A percentile compares a stretch with the other conserved stretches of the same genome.
phyloP scores from a whole-genome alignment of 2,888 invertebrate genomes.

The Lycaena phlaeas region DNA sequence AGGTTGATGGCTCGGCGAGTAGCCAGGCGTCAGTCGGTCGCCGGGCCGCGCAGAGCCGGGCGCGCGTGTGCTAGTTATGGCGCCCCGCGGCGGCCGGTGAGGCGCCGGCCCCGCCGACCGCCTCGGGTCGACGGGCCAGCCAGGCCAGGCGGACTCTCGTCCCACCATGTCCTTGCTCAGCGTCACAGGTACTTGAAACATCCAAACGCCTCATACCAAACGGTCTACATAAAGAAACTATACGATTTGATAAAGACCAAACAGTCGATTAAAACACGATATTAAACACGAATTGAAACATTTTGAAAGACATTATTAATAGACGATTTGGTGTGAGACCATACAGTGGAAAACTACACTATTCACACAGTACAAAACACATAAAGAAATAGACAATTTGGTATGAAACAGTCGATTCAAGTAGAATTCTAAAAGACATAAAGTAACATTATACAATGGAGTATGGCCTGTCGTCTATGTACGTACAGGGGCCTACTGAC shows the following conservation, averaged over 20 bases:
- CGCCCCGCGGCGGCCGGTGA: slow-evolving; percentile 72
- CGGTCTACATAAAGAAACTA: too few species aligned
- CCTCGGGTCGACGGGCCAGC: slow-evolving; percentile 70
- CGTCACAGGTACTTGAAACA: slow-evolving; percentile 70
- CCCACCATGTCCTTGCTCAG: slow-evolving; percentile 72
- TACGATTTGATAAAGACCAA: too few species aligned
- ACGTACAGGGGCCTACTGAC: too few species aligned
- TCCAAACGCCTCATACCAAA: slow-evolving; percentile 16
- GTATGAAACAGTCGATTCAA: neutral
- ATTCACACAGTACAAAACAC: too few species aligned
- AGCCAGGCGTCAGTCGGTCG: slow-evolving; percentile 50
- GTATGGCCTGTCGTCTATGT: too few species aligned
- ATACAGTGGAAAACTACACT: too few species aligned
- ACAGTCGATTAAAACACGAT: too few species aligned
- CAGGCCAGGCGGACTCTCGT: slow-evolving; percentile 48
- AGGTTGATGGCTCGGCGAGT: slow-evolving; percentile 32
- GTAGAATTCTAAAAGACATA: neutral
- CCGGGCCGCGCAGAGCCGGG: slow-evolving; percentile 63
- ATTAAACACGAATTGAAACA: too few species aligned
- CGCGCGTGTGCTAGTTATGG: slow-evolving; percentile 56
- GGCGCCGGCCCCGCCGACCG: slow-evolving; percentile 72
- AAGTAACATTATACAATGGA: too few species aligned
- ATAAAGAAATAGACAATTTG: too few species aligned
- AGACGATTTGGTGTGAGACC: too few species aligned
- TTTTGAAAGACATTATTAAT: too few species aligned